Conservation (phyloP, 1,140 invertebrate genomes). For the Drosophila cardini region DNA sequence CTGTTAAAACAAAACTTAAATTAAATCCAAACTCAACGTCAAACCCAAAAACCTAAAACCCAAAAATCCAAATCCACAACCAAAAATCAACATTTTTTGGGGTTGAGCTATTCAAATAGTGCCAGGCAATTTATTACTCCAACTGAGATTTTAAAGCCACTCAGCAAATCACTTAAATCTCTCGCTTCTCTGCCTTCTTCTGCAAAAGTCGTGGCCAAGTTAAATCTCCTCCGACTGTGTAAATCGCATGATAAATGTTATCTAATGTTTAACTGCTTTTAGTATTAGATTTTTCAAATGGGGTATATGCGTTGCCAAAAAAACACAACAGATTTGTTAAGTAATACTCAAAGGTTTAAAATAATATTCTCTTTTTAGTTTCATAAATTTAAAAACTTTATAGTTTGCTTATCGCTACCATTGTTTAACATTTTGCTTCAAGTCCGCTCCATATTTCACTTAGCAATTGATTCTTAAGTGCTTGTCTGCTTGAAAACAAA, state of each 20-base stretch:
- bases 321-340: neutral
- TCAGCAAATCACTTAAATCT: conserved; percentile 81
- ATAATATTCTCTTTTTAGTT: no score
- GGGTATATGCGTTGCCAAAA: conserved; percentile 22
- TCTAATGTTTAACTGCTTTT: conserved; percentile 45
- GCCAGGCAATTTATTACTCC: conserved; percentile 71
- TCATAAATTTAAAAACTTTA: no score
- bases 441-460: no score
- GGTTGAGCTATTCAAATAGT: conserved; percentile 68
- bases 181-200: conserved; percentile 41
- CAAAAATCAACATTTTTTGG: conserved; percentile 60
- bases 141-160: conserved; percentile 75
- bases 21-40: conserved; percentile 55
- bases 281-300: neutral
- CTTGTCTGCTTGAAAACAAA: no score
- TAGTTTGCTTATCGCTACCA: no score
- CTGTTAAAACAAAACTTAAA: conserved; percentile 72
- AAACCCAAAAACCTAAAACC: conserved; percentile 33
- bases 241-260: conserved; percentile 82
- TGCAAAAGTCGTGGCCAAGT: conserved; percentile 78
- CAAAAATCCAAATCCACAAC: conserved; percentile 33
- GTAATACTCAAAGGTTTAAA: no score
- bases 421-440: no score
- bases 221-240: conserved; percentile 53
- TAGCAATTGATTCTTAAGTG: no score